Base-by-base conservation (phyloP, 1,140 invertebrate species). In the Leucophenga varia region DNA sequence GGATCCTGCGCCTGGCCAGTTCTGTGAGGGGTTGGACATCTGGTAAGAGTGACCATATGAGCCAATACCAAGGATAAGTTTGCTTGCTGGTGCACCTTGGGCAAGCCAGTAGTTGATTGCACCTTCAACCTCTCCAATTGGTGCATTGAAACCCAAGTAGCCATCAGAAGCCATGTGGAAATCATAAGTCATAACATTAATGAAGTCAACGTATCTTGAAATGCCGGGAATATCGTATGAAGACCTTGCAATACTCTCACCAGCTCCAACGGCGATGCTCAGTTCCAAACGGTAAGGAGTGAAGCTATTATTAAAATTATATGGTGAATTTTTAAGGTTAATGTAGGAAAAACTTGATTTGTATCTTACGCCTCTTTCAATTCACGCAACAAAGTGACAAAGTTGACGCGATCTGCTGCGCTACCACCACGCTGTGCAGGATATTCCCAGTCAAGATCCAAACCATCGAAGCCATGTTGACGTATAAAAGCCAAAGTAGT, bases 401-500 rank as follows among this genome's bases (percentile, higher is more conserved):
- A 80, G 71, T 84, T 76, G 47, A 72, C 43, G 8, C 76, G 68
- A 53, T 80, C 74, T 42, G 76, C 75, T 18, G 79, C 49, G n/a
- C 76, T 72, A 1, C 84, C 82, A 36, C 86, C 87, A 43, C 86
- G 73, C 51, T 84, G 80, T 18, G 78, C 81, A 2, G 87, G 88
- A 54, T 89, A 90, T 49, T 91, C 88, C 88, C 88, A 91, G 61
- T 91, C 88, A 2, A 91, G 13, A 64, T 91, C 89, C 14, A 92
- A 79, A 1, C 89, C 89, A 69, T 91, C 86, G 49, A 92, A 91
- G 4, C 79, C 76, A 54, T 88, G 78, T 20, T 79, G 79, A 35
- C 72, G 59, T 0, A 86, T 45, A 51, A 86, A 82, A 0, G 73
- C 50, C 1, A 87, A 65, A 0, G 81, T 79, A 36, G 79, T 83